Percentiles rank a stretch among this genome's conserved stretches.
These are phyloP conservation scores for Mamestra brassicae DNA, from an alignment of 2,888 invertebrate genomes.

Conservation along the genomic window DNA sequence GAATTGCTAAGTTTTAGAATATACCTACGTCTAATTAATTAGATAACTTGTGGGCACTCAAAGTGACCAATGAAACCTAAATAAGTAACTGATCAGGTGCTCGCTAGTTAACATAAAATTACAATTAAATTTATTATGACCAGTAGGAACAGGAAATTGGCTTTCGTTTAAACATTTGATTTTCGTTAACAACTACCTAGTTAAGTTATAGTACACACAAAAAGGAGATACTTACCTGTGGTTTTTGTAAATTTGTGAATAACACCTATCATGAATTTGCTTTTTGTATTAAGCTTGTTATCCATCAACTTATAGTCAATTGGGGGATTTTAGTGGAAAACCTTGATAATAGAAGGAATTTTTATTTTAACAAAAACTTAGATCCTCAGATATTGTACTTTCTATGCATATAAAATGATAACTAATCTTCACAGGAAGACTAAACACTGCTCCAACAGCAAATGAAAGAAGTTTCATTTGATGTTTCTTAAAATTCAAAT, in stretches of 20 bases:
- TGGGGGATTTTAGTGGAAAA: background rate
- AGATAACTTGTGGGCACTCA: background rate
- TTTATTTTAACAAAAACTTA: background rate
- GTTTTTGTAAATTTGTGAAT: slow-evolving; percentile 2
- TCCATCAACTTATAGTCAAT: background rate
- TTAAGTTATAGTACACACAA: slow-evolving; percentile 19
- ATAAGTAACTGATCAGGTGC: too few relatives aligned
- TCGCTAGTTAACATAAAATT: background rate
- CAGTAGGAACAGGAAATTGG: background rate
- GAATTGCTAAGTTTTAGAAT: background rate
- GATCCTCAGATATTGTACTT: too few relatives aligned
- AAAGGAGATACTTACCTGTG: background rate
- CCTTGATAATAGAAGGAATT: background rate
- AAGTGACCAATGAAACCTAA: too few relatives aligned
- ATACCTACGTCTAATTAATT: background rate
- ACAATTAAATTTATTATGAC: background rate
- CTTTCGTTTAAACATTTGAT: background rate
- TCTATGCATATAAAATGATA: too few relatives aligned
- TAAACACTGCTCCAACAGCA: too few relatives aligned
- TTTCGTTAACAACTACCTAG: background rate
- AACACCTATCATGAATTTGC: slow-evolving; percentile 30
- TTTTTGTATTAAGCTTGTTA: slow-evolving; percentile 10
- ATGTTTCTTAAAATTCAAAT: too few relatives aligned
- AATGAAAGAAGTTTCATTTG: too few relatives aligned
- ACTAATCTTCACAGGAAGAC: too few relatives aligned